Evolutionary conservation across 2,797 vertebrate species (phyloP).

Genomic region (Ambastaia sidthimunki): DNA sequence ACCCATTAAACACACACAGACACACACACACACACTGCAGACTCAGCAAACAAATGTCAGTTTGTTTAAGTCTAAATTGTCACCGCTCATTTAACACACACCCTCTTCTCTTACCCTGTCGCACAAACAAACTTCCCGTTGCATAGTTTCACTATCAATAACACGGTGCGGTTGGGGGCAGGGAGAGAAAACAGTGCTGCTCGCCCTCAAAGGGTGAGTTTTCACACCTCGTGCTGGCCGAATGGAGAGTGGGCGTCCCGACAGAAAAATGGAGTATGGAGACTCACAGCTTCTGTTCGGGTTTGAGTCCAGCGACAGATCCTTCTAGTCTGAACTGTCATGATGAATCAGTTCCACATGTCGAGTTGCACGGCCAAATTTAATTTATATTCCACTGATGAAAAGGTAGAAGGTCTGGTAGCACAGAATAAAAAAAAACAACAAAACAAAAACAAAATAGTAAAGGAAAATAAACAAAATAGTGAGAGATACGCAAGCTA

Average conservation of each 20-base stretch:
- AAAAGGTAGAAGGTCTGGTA: not conserved
- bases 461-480: not conserved
- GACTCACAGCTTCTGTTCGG: slow-evolving; percentile 18
- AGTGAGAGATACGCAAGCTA: not conserved
- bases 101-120: slow-evolving; percentile 30
- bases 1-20: slow-evolving; percentile 31
- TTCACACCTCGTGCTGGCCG: not conserved
- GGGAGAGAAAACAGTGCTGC: not conserved
- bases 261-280: not conserved
- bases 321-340: slow-evolving; percentile 3
- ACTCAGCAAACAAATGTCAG: slow-evolving; percentile 43
- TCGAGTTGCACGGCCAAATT: not conserved
- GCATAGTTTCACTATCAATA: slow-evolving; percentile 39
- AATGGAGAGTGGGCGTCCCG: slow-evolving; percentile 20
- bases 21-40: slow-evolving; percentile 34
- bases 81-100: slow-evolving; percentile 51
- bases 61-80: slow-evolving; percentile 56
- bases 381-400: not conserved
- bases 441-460: not conserved
- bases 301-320: not conserved
- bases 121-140: slow-evolving; percentile 30
- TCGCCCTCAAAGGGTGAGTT: not conserved
- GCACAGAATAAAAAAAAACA: not conserved
- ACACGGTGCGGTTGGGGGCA: not conserved
- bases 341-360: slow-evolving; percentile 27